Percentiles rank a stretch among this genome's conserved stretches.
These are phyloP conservation scores for Drosophila nr. perissopoda DNA, from an alignment of 2,888 invertebrate genomes.

Conservation along the genomic window DNA sequence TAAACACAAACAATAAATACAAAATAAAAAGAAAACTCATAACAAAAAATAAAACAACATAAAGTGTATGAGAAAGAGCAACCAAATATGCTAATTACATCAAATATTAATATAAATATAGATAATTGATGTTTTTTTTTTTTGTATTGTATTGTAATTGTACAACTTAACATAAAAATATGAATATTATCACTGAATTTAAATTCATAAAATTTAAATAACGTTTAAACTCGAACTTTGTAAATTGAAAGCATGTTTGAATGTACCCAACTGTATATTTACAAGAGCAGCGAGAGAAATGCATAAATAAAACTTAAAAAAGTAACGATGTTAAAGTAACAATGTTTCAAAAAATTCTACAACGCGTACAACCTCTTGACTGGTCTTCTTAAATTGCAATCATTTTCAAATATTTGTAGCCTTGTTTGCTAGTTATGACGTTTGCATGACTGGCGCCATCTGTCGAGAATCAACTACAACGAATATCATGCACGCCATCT, in stretches of 20 bases:
- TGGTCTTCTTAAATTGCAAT: background rate
- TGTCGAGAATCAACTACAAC: background rate
- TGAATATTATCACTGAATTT: slow-evolving; percentile 73
- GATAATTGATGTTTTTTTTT: slow-evolving; percentile 60
- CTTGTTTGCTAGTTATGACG: background rate
- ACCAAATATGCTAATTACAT: slow-evolving; percentile 51
- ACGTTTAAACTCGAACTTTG: slow-evolving; percentile 66
- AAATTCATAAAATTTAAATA: slow-evolving; percentile 70
- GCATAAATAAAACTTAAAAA: slow-evolving; percentile 69
- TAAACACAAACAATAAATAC: slow-evolving; percentile 20
- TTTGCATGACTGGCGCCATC: slow-evolving; percentile 18
- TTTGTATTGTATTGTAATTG: slow-evolving; percentile 65
- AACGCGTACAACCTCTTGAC: background rate
- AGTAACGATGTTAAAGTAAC: slow-evolving; percentile 46
- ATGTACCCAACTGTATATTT: slow-evolving; percentile 72
- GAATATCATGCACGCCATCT: background rate
- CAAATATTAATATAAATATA: slow-evolving; percentile 44
- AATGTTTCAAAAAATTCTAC: background rate
- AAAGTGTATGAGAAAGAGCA: slow-evolving; percentile 11
- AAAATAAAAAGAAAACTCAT: background rate
- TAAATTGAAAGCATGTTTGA: slow-evolving; percentile 68
- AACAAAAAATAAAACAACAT: background rate
- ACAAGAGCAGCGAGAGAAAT: slow-evolving; percentile 42
- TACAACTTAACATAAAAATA: slow-evolving; percentile 48
- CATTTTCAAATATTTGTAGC: background rate